phyloP scores from a whole-genome alignment of 2,888 invertebrate species.

The Ellobium chinense region DNA sequence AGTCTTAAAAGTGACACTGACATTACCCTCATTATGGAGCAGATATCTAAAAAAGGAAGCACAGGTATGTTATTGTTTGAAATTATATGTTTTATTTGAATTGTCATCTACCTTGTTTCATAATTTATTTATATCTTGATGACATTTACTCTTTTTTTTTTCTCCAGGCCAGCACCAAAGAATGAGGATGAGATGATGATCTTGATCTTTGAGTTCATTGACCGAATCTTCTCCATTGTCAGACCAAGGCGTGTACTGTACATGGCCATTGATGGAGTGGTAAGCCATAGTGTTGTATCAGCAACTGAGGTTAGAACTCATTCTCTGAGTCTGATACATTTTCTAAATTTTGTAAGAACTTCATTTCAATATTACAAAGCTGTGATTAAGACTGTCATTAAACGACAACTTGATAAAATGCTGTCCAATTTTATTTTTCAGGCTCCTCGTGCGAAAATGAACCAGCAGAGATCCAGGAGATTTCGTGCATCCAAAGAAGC shows the following conservation, averaged over 20 bases:
- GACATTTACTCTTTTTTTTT: too few species aligned
- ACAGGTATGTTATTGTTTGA: too few species aligned
- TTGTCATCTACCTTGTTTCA: too few species aligned
- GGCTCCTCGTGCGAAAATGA: conserved; percentile 99
- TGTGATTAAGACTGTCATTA: not conserved
- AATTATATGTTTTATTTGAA: too few species aligned
- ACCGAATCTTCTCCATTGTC: conserved; percentile 94
- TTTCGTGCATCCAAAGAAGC: conserved; percentile 98
- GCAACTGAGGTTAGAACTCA: not conserved
- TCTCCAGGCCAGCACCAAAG: conserved; percentile 90
- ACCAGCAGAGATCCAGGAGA: conserved; percentile 97
- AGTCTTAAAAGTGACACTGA: too few species aligned
- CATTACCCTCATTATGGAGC: too few species aligned
- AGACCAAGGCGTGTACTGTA: conserved; percentile 93
- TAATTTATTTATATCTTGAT: too few species aligned
- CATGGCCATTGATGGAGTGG: conserved; percentile 99
- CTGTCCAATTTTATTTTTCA: conserved; percentile 68
- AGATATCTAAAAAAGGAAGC: too few species aligned
- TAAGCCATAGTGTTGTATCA: conserved; percentile 79
- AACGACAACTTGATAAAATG: conserved; percentile 74
- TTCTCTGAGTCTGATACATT: not conserved
- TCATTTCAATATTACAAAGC: too few species aligned
- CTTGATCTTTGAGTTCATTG: conserved; percentile 99
- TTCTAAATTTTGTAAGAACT: not conserved
- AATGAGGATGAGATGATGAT: conserved; percentile 99